Conservation (phyloP, 2,797 vertebrate genomes). For the Glyptemys insculpta region DNA sequence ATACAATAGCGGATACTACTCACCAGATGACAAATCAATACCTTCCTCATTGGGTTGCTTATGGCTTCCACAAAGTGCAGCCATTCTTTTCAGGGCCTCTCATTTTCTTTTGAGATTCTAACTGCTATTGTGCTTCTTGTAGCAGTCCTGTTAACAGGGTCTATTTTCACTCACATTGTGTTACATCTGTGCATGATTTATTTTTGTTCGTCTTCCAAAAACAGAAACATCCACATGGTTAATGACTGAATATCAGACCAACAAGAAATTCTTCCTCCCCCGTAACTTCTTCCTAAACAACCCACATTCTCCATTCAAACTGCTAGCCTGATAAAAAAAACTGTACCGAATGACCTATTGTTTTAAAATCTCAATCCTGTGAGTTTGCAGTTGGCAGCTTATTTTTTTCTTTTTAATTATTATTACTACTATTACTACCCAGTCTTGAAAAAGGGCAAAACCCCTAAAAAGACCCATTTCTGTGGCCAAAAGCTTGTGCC, state of each 20-base stretch:
- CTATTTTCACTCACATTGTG: background rate
- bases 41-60: background rate
- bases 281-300: background rate
- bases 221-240: background rate
- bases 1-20: constrained; percentile 18
- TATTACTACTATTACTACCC: background rate
- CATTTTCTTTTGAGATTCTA: background rate
- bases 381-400: background rate
- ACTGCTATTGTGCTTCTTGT: background rate
- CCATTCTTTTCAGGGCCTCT: background rate
- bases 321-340: background rate
- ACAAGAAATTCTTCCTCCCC: background rate
- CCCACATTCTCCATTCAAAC: background rate
- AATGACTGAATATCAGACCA: background rate
- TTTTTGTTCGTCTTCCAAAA: background rate
- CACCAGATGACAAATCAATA: constrained; percentile 16
- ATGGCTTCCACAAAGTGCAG: background rate
- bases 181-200: background rate
- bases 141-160: background rate
- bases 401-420: background rate
- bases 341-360: background rate
- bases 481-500: background rate
- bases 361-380: background rate
- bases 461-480: background rate
- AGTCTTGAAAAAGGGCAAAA: background rate